Conservation (phyloP, 2,888 invertebrate species). For the Drepanosiphum platanoidis region DNA sequence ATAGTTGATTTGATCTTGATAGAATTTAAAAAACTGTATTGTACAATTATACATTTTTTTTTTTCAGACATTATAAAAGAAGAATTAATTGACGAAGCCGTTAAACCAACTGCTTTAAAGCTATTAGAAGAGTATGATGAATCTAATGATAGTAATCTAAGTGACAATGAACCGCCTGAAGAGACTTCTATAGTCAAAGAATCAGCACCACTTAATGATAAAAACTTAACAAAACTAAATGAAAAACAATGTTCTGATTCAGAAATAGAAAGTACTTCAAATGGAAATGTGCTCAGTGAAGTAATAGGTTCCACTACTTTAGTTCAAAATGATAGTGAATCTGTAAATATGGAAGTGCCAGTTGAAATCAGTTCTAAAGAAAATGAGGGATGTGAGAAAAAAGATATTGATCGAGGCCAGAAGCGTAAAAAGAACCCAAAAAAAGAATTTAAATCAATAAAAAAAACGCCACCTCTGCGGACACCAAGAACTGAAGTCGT, state of each 20-base stretch:
- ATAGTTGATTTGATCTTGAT: not conserved
- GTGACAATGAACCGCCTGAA: conserved; percentile 40
- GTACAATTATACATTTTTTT: no score
- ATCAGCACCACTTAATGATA: not conserved
- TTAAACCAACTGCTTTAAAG: conserved; percentile 45
- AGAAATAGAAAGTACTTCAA: not conserved
- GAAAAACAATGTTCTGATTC: not conserved
- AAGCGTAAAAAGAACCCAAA: conserved; percentile 44
- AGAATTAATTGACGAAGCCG: not conserved
- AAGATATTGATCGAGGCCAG: not conserved
- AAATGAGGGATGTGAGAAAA: not conserved
- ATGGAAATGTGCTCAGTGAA: not conserved
- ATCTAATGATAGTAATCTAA: conserved; percentile 33
- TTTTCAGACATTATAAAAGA: not conserved
- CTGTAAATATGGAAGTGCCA: not conserved
- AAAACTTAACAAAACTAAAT: not conserved
- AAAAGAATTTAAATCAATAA: conserved; percentile 39
- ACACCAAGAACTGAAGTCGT: conserved; percentile 52
- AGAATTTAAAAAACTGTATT: no score
- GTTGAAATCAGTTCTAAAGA: not conserved
- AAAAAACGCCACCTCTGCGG: conserved; percentile 8
- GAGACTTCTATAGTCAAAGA: conserved; percentile 37
- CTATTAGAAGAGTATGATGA: conserved; percentile 42
- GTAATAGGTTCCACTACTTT: not conserved
- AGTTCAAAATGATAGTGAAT: not conserved